Conservation (phyloP, 2,888 invertebrate species). For the Bibio marci region DNA sequence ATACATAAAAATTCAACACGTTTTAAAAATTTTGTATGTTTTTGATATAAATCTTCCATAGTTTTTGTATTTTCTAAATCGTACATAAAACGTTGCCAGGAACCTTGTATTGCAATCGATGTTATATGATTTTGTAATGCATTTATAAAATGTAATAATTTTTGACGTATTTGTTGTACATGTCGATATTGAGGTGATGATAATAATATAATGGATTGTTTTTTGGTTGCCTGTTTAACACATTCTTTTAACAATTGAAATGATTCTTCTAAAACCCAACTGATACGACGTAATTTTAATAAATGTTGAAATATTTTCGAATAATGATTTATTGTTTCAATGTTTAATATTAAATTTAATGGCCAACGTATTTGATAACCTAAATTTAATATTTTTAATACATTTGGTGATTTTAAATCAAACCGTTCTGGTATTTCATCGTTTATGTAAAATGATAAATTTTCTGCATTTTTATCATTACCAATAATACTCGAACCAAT, state of each 20-base stretch:
- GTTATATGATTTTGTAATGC: slow-evolving; percentile 62
- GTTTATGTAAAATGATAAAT: slow-evolving; percentile 41
- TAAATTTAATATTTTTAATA: slow-evolving; percentile 47
- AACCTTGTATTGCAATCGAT: slow-evolving; percentile 54
- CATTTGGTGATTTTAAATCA: slow-evolving; percentile 46
- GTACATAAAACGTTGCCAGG: slow-evolving; percentile 57
- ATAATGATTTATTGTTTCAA: slow-evolving; percentile 50
- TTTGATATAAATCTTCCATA: slow-evolving; percentile 53
- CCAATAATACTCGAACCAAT: slow-evolving; percentile 47
- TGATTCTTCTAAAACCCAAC: slow-evolving; percentile 55
- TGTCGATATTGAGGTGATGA: slow-evolving; percentile 50
- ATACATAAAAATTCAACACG: slow-evolving; percentile 58
- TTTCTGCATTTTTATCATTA: slow-evolving; percentile 39
- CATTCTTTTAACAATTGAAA: slow-evolving; percentile 46
- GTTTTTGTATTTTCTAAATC: slow-evolving; percentile 45
- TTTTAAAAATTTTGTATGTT: slow-evolving; percentile 58
- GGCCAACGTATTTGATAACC: slow-evolving; percentile 62
- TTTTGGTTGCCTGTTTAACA: slow-evolving; percentile 33
- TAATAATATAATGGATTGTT: slow-evolving; percentile 22
- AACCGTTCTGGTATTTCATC: slow-evolving; percentile 39
- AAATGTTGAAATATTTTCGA: slow-evolving; percentile 59
- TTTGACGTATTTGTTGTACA: slow-evolving; percentile 52
- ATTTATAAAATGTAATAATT: slow-evolving; percentile 59
- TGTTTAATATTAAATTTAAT: slow-evolving; percentile 55
- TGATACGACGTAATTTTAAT: slow-evolving; percentile 55